Evolutionary conservation across 2,113 vertebrate genomes (phyloP).

Genomic region (Pardalotus punctatus): DNA sequence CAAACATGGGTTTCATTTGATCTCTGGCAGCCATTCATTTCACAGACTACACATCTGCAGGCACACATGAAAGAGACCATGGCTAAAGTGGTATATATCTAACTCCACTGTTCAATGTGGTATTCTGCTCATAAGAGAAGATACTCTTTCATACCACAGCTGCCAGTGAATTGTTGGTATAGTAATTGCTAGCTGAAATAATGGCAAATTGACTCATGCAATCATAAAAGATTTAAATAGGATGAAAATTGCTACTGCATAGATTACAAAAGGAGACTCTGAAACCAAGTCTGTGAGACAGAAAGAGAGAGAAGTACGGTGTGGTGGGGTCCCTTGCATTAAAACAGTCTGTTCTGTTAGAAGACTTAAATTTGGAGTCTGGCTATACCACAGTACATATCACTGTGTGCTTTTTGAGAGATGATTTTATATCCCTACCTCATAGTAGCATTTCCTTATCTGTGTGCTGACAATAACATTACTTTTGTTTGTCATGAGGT

Average conservation of each 20-base stretch:
- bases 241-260: slow-evolving; percentile 57
- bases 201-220: slow-evolving; percentile 64
- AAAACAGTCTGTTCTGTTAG: not conserved
- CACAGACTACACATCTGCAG: slow-evolving; percentile 43
- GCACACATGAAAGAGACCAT: slow-evolving; percentile 25
- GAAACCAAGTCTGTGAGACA: slow-evolving; percentile 42
- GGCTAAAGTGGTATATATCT: slow-evolving; percentile 50
- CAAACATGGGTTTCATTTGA: slow-evolving; percentile 24
- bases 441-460: not conserved
- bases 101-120: slow-evolving; percentile 43
- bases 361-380: not conserved
- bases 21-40: slow-evolving; percentile 37
- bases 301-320: not conserved
- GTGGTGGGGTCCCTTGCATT: not conserved
- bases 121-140: slow-evolving; percentile 49
- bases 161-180: slow-evolving; percentile 58
- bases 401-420: not conserved
- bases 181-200: slow-evolving; percentile 69
- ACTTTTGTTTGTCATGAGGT: not conserved
- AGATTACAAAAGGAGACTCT: slow-evolving; percentile 44
- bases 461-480: not conserved
- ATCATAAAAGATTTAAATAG: slow-evolving; percentile 70
- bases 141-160: slow-evolving; percentile 63
- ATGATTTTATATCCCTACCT: not conserved
- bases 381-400: not conserved